phyloP scores from a whole-genome alignment of 2,113 vertebrate species.

The Oncorhynchus nerka region DNA sequence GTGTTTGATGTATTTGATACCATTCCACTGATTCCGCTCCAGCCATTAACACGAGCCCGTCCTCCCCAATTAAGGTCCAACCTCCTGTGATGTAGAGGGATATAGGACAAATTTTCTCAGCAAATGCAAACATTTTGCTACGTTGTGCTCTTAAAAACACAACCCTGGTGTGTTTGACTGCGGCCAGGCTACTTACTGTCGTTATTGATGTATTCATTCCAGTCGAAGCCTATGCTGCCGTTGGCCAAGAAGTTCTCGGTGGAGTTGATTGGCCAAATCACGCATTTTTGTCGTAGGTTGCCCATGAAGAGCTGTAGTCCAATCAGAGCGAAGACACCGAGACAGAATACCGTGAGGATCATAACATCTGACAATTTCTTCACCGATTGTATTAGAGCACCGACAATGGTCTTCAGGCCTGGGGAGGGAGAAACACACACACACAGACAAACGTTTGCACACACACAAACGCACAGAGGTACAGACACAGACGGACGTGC shows the following conservation, averaged over 20 bases:
- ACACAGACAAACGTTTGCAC: neutral
- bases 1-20: no score
- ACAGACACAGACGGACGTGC: neutral
- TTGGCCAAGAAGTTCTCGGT: slow-evolving; percentile 81
- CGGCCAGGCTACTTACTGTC: slow-evolving; percentile 76
- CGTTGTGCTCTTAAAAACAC: no score
- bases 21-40: no score
- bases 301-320: slow-evolving; percentile 98
- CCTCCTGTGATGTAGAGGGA: no score
- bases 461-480: neutral
- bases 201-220: slow-evolving; percentile 89
- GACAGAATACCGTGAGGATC: slow-evolving; percentile 98
- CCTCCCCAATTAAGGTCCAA: no score
- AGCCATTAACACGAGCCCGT: no score
- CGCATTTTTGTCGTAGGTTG: slow-evolving; percentile 95
- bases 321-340: slow-evolving; percentile 97
- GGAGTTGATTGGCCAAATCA: slow-evolving; percentile 90
- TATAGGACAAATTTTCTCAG: no score
- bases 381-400: slow-evolving; percentile 97
- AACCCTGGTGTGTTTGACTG: neutral
- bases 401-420: slow-evolving; percentile 99
- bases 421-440: slow-evolving; percentile 3
- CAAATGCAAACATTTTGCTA: no score
- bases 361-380: slow-evolving; percentile 99
- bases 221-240: slow-evolving; percentile 87